These are phyloP conservation scores for Galaxea fascicularis DNA, from an alignment of 92 coral and sea anemone species.

Conservation along the genomic window DNA sequence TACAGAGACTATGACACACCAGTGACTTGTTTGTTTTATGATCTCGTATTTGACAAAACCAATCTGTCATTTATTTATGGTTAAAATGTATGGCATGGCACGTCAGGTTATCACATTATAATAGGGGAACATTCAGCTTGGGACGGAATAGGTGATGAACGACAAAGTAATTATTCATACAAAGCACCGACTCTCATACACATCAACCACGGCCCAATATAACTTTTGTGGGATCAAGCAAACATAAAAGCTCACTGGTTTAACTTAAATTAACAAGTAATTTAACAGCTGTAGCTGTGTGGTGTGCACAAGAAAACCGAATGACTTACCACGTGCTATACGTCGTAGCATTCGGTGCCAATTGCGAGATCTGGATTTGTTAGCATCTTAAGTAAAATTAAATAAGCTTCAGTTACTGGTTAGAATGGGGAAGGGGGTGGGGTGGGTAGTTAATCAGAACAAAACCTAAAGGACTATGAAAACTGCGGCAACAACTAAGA, in stretches of 20 bases:
- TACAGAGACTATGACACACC: too few species aligned
- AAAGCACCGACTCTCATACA: background rate
- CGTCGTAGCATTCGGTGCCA: conserved; percentile 98
- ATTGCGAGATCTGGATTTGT: conserved; percentile 94
- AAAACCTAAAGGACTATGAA: background rate
- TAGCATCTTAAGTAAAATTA: conserved; percentile 94
- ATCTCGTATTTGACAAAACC: too few species aligned
- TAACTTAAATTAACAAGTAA: background rate
- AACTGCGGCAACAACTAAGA: background rate
- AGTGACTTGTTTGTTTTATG: too few species aligned
- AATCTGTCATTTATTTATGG: too few species aligned
- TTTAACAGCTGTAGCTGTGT: conserved; percentile 25
- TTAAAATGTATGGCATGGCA: too few species aligned
- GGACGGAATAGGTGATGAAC: background rate
- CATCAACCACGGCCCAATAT: background rate
- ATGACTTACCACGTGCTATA: conserved; percentile 78
- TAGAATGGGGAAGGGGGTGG: conserved; percentile 36
- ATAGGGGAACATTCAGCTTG: background rate
- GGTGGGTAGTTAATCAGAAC: conserved; percentile 22
- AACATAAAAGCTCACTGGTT: background rate
- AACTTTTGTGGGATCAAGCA: background rate
- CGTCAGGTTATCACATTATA: background rate
- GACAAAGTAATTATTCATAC: background rate
- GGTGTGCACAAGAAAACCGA: conserved; percentile 59
- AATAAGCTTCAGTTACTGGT: conserved; percentile 73